A percentile compares a stretch with the other conserved stretches of the same genome.
These are phyloP conservation scores for Sebastes hopkinsi DNA, from an alignment of 2,797 vertebrate genomes.

Conservation along the genomic window DNA sequence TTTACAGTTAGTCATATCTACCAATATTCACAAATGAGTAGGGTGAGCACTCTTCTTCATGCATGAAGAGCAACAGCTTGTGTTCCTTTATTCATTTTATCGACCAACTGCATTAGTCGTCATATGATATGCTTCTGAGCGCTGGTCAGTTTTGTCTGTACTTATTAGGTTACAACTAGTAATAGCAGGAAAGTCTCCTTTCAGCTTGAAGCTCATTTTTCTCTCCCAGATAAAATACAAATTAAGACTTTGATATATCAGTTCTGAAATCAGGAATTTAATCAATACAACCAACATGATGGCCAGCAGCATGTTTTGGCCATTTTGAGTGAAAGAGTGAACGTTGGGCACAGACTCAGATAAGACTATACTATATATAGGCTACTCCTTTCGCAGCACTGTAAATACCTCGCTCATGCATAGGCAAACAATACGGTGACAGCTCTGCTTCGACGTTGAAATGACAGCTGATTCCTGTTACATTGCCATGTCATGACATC, in stretches of 20 bases:
- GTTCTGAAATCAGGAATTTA: neutral
- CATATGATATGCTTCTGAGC: neutral
- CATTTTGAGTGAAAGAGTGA: neutral
- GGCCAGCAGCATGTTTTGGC: neutral
- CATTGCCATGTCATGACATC: slow-evolving; percentile 1
- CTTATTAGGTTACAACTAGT: neutral
- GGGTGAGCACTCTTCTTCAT: neutral
- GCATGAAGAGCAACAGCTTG: neutral
- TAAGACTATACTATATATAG: neutral
- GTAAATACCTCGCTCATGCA: slow-evolving; percentile 18
- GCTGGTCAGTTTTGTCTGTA: neutral
- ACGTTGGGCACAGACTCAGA: neutral
- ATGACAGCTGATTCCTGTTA: slow-evolving; percentile 24
- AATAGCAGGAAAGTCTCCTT: neutral
- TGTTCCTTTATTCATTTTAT: neutral
- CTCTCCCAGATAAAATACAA: neutral
- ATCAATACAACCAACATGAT: neutral
- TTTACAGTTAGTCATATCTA: neutral
- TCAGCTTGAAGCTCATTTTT: slow-evolving; percentile 5
- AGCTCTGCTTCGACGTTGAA: slow-evolving; percentile 4
- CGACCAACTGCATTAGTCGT: neutral
- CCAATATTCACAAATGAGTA: neutral
- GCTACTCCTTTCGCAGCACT: neutral
- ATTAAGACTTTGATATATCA: neutral
- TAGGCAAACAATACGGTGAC: slow-evolving; percentile 25